Percentiles rank a stretch among this genome's conserved stretches.
phyloP scores from a whole-genome alignment of 2,113 vertebrate genomes.

The Mirounga angustirostris region DNA sequence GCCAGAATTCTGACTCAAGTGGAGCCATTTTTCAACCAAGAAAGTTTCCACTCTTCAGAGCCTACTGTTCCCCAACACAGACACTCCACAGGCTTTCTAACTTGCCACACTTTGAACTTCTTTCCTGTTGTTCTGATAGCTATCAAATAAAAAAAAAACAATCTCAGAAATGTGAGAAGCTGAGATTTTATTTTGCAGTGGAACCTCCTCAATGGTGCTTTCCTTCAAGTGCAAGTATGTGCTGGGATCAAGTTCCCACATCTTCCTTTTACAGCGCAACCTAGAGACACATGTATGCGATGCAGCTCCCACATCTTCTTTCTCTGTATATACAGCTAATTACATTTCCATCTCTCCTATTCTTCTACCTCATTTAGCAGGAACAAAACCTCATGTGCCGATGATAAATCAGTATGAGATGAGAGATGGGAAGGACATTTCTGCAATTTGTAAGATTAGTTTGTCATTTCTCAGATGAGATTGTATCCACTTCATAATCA shows the following conservation, averaged over 20 bases:
- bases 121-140: not conserved
- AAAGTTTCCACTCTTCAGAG: not conserved
- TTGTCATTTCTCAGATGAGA: not conserved
- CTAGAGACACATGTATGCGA: not conserved
- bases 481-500: not conserved
- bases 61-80: not conserved
- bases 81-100: not conserved
- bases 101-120: not conserved
- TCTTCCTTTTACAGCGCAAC: not conserved
- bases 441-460: not conserved
- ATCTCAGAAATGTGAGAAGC: constrained; percentile 20
- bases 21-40: not conserved
- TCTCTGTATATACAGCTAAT: not conserved
- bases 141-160: constrained; percentile 51
- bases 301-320: not conserved
- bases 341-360: not conserved
- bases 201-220: not conserved
- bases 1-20: not conserved
- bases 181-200: not conserved
- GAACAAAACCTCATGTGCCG: not conserved
- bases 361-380: not conserved
- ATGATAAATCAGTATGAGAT: not conserved
- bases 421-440: not conserved
- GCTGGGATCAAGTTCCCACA: not conserved
- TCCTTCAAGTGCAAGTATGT: not conserved